Percentiles rank a stretch among this genome's conserved stretches.
phyloP scores from a whole-genome alignment of 2,113 vertebrate species.

The Corythornis vintsioides region DNA sequence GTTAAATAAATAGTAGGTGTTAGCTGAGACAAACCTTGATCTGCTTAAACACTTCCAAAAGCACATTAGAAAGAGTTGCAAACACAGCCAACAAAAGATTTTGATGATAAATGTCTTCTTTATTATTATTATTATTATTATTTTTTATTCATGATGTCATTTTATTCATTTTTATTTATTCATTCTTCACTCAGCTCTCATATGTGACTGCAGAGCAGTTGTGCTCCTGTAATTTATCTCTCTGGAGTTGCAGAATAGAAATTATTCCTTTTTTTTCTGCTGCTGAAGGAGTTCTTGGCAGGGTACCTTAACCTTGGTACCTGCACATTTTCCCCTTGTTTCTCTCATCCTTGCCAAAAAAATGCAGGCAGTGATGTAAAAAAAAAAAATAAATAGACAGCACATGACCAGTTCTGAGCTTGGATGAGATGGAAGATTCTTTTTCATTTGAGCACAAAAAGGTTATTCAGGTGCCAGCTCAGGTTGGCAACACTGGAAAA shows the following conservation, averaged over 20 bases:
- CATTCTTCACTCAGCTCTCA: not conserved
- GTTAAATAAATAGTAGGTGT: not conserved
- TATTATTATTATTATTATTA: not conserved
- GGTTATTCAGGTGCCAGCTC: not conserved
- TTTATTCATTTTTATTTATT: not conserved
- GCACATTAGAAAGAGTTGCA: not conserved
- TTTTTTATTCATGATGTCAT: not conserved
- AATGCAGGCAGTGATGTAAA: not conserved
- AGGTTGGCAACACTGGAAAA: not conserved
- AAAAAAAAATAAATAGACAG: not conserved
- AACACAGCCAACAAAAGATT: not conserved
- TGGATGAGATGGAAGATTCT: not conserved
- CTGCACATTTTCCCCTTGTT: not conserved
- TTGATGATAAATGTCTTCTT: not conserved
- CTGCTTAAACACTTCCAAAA: not conserved
- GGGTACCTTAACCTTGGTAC: not conserved
- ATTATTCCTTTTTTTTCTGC: not conserved
- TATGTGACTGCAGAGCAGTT: not conserved
- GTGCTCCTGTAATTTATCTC: fast-evolving
- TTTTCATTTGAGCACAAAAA: not conserved
- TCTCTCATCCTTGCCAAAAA: not conserved
- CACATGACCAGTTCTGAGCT: not conserved
- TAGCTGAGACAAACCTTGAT: not conserved
- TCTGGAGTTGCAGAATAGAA: not conserved
- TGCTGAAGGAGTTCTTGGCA: not conserved